Conservation (phyloP, 2,797 vertebrate species). For the Botia kubotai region DNA sequence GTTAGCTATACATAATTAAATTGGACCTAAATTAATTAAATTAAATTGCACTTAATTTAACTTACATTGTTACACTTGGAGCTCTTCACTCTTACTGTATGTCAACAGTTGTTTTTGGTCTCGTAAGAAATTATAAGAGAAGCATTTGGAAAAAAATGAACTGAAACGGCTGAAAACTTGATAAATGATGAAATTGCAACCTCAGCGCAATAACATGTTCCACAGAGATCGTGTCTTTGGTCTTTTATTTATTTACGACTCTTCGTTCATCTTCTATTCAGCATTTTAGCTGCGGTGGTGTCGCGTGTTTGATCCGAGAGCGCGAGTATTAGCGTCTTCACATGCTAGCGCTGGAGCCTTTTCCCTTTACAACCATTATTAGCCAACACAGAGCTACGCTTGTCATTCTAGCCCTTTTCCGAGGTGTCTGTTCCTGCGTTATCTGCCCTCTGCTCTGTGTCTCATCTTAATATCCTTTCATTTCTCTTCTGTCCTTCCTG, state of each 20-base stretch:
- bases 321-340: constrained; percentile 43
- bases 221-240: background rate
- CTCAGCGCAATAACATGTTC: background rate
- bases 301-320: constrained; percentile 41
- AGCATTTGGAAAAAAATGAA: background rate
- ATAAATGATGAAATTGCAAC: background rate
- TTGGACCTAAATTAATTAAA: no score
- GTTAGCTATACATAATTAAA: no score
- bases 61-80: no score
- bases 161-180: background rate
- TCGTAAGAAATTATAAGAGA: no score
- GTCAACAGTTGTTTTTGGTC: no score
- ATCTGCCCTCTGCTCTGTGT: constrained; percentile 55
- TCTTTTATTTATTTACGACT: background rate
- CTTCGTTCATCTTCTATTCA: constrained; percentile 25
- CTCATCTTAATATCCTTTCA: constrained; percentile 69
- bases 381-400: constrained; percentile 48
- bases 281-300: constrained; percentile 6
- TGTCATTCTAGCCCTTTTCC: constrained; percentile 49
- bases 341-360: constrained; percentile 28
- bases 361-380: constrained; percentile 46
- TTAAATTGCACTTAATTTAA: no score
- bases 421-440: constrained; percentile 55
- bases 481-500: constrained; percentile 79
- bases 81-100: no score